Base-by-base conservation (phyloP, 2,797 vertebrate genomes). In the Phoebastria nigripes region DNA sequence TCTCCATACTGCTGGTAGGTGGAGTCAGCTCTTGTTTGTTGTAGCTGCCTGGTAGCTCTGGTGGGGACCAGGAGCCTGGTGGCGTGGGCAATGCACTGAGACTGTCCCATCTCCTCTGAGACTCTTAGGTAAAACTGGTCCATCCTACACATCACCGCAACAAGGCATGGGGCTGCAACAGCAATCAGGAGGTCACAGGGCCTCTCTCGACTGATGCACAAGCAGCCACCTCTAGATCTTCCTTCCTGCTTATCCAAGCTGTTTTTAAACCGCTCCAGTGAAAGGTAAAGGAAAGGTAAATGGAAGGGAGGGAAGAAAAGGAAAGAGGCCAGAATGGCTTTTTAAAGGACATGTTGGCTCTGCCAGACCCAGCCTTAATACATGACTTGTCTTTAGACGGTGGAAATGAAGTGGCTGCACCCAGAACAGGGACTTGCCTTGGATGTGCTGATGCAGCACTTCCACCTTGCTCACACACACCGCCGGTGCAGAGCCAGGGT, bases 1-100 rank as follows among this genome's bases (percentile, higher is more conserved):
- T 96, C 96, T 95, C 93, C 74, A 93, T 78, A 95, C 94, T 95
- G 90, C 83, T 97, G 63, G 89, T 80, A 95, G 94, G 90, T 93
- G 93, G 90, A 95, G 94, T 81, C 95, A 93, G 91, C 85, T 74
- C 89, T 67, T 85, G 74, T 95, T 97, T 95, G 84, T 80, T 92
- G 69, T 49, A 94, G 79, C 82, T 90, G 89, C 79, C 67, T 9
- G 3, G 47, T 92, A 67, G 52, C 67, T 80, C 65, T 86, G 87
- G 71, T 81, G 63, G 52, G 92, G 82, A 95, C 58, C 94, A 74
- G 49, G 16, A 91, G 44, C 79, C 56, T 35, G 15, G 18, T 61
- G 19, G 66, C 0, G 0, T 9, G 39, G 55, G 25, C 41, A 54
- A 76, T 1, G 6, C 33, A 42, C 35, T 37, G 58, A 33, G 58